Base-by-base conservation (phyloP, 2,888 invertebrate species). In the Orthosia cruda region DNA sequence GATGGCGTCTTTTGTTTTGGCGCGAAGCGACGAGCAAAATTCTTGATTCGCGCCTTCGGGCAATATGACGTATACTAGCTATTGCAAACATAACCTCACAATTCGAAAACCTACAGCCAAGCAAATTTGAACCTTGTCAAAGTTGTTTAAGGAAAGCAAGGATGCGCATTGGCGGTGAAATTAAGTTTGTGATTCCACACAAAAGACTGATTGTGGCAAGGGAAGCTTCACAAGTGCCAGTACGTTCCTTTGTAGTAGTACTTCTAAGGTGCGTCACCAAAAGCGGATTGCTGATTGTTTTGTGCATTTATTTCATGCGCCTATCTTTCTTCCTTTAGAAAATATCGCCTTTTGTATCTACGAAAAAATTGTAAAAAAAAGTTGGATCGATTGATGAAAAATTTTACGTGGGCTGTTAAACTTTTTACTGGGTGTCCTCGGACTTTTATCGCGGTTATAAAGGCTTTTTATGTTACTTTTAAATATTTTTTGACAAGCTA, bases 141-240 rank as follows among this genome's bases (percentile, higher is more conserved):
- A 12, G 4, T n/a, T 5, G 0, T 0, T 0, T 54, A 82, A 55
- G 55, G 45, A 50, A 23, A 23, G 20, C 13, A 61, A 55, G 57
- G 23, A 54, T 64, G 20, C 49, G 13, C 13, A 40, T 18, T 55
- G 54, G 23, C 0, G 2, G 64, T 23, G 50, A 32, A 64, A 49
- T 54, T 74, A 85, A 77, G 40, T 66, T 88, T 69, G 90, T 82
- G 45, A 78, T 78, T 80, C 81, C 68, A 64, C 85, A 89, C 90
- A 92, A 91, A 92, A 91, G 90, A 87, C 89, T 92, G 92, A 92
- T 92, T 92, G 92, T 91, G 88, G 89, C 73, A 77, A 88, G 89
- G 90, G 91, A 91, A 91, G 82, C 84, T 81, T 84, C 85, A 71
- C 83, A 72, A 84, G 88, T 81, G 86, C 82, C 59, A 64, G 78